Evolutionary conservation across 2,888 invertebrate genomes (phyloP).

Genomic region (Calameuta filiformis): DNA sequence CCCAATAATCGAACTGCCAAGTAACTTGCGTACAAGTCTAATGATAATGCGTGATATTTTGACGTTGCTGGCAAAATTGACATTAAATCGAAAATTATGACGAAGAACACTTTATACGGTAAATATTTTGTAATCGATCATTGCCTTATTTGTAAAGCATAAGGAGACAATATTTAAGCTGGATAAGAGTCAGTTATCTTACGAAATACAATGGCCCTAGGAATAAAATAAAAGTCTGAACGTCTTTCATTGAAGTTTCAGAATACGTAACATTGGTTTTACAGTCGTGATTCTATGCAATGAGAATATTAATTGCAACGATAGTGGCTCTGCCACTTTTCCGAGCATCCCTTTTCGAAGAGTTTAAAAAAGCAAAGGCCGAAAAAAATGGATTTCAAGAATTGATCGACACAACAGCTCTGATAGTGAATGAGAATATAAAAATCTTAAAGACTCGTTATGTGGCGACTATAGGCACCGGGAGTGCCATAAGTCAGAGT

Average conservation of each 20-base stretch:
- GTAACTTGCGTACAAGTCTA: background rate
- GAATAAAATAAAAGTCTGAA: background rate
- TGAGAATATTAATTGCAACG: background rate
- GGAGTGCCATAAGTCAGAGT: background rate
- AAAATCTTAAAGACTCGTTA: background rate
- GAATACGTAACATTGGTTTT: background rate
- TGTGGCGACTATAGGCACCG: background rate
- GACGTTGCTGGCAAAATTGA: background rate
- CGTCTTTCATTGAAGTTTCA: background rate
- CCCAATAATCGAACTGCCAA: background rate
- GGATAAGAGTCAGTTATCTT: background rate
- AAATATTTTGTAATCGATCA: background rate
- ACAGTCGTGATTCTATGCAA: background rate
- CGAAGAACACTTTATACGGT: background rate
- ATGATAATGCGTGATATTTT: background rate
- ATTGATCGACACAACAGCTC: conserved; percentile 6
- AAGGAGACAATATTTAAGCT: background rate
- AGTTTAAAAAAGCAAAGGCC: background rate
- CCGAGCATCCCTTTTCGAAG: background rate
- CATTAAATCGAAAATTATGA: background rate
- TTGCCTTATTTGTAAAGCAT: background rate
- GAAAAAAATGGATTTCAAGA: background rate
- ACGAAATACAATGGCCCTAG: background rate
- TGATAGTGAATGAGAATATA: conserved; percentile 6
- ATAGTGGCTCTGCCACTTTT: background rate